Evolutionary conservation across 2,113 vertebrate genomes (phyloP).

Genomic region (Lontra canadensis): DNA sequence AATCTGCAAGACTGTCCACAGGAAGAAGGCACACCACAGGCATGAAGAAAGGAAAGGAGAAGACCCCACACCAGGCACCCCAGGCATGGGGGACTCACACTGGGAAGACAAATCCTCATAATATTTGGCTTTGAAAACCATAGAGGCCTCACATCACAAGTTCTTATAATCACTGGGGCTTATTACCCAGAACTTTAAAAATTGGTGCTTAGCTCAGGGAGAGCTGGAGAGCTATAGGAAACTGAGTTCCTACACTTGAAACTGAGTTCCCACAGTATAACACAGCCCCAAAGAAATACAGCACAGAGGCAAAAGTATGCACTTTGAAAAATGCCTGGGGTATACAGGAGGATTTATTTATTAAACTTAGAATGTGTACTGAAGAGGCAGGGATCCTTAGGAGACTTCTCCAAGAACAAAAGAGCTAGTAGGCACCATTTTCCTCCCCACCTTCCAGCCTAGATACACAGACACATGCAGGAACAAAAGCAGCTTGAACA

Average conservation of each 20-base stretch:
- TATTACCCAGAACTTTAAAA: not conserved
- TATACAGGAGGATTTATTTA: not conserved
- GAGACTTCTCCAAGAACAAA: not conserved
- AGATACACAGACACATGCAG: not conserved
- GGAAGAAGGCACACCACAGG: not conserved
- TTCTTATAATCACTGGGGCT: not conserved
- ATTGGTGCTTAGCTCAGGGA: not conserved
- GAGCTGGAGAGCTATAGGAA: not conserved
- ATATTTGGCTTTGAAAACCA: not conserved
- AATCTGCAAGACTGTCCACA: not conserved
- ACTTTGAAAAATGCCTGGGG: not conserved
- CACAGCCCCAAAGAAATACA: not conserved
- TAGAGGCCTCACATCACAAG: not conserved
- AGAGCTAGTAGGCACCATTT: not conserved
- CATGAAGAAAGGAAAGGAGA: not conserved
- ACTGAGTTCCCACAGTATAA: not conserved
- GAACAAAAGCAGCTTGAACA: not conserved
- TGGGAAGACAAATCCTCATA: not conserved
- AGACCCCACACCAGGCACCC: not conserved
- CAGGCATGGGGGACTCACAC: not conserved
- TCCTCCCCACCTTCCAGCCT: not conserved
- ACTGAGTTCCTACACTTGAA: not conserved
- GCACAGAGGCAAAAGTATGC: not conserved
- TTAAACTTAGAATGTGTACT: not conserved
- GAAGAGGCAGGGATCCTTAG: not conserved